Conservation (phyloP, 2,113 vertebrate species). For the Malurus elegans region DNA sequence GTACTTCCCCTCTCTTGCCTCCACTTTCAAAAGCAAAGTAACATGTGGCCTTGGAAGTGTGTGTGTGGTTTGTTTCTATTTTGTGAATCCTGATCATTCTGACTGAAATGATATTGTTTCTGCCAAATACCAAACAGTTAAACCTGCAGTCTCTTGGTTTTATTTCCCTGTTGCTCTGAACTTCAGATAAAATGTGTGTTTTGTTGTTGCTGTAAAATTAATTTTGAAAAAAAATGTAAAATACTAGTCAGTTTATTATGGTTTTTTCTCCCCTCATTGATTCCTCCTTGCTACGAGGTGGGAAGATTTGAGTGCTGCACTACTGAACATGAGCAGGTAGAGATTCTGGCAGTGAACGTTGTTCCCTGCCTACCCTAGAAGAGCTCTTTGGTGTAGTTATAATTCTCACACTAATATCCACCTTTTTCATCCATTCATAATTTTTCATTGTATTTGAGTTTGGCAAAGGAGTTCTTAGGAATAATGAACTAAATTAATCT, state of each 20-base stretch:
- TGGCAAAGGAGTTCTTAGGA: neutral
- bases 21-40: neutral
- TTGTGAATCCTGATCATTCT: neutral
- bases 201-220: neutral
- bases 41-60: neutral
- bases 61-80: neutral
- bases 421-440: neutral
- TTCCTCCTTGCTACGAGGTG: neutral
- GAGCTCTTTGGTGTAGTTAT: neutral
- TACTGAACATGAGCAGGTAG: neutral
- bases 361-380: neutral
- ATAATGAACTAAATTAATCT: neutral
- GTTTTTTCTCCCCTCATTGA: accelerated
- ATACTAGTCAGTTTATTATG: neutral
- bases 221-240: neutral
- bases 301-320: neutral
- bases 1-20: neutral
- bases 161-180: neutral
- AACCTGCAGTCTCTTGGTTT: neutral
- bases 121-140: neutral
- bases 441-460: neutral
- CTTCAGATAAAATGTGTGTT: neutral
- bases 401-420: neutral
- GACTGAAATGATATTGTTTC: neutral
- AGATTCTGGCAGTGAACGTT: accelerated